Evolutionary conservation across 1,140 invertebrate genomes (phyloP).

Genomic region (Halesus radiatus): DNA sequence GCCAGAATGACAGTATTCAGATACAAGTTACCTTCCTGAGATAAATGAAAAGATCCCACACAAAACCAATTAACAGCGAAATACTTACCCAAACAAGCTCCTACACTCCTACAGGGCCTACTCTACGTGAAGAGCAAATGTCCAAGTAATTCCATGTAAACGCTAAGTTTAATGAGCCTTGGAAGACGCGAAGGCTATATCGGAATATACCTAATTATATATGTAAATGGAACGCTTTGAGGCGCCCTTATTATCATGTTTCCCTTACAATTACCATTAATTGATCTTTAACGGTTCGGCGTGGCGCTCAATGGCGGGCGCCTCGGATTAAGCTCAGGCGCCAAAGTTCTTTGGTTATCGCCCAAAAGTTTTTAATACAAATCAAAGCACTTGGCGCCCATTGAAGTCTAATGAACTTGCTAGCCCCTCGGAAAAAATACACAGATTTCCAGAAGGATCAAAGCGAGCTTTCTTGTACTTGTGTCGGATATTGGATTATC

Average conservation of each 20-base stretch:
- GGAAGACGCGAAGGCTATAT: background rate
- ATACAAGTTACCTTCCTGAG: too few relatives aligned
- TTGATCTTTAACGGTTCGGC: background rate
- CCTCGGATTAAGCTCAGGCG: background rate
- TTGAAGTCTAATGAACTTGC: too few relatives aligned
- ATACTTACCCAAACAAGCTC: background rate
- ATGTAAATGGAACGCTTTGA: background rate
- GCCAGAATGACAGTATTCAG: too few relatives aligned
- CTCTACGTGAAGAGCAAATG: background rate
- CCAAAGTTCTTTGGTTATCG: background rate
- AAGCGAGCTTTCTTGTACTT: too few relatives aligned
- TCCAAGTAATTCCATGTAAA: background rate
- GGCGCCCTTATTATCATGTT: constrained; percentile 6
- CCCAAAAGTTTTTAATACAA: background rate
- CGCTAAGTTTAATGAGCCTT: background rate
- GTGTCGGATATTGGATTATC: too few relatives aligned
- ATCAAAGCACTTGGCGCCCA: constrained; percentile 4
- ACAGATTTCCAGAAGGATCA: too few relatives aligned
- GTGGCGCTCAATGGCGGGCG: background rate
- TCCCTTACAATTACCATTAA: background rate
- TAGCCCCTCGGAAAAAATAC: too few relatives aligned
- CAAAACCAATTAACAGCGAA: background rate
- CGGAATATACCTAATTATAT: constrained; percentile 18
- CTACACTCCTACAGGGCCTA: background rate
- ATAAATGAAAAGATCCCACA: background rate